Base-by-base conservation (phyloP, 2,113 vertebrate genomes). In the Glareola pratincola region DNA sequence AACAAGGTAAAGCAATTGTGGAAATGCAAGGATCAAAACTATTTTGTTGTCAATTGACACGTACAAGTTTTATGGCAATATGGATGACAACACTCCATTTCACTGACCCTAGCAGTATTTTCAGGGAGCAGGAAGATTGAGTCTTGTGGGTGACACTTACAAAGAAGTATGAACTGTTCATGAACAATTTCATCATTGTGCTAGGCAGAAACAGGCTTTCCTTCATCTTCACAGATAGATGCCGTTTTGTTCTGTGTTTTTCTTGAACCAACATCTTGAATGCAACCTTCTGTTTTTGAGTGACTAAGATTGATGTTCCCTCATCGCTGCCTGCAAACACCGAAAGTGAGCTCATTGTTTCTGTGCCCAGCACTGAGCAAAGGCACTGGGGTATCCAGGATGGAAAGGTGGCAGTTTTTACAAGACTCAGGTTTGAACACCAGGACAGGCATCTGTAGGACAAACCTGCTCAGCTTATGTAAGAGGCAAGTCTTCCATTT, bases 201-300 rank as follows among this genome's bases (percentile, higher is more conserved):
- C 34, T 94, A 51, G 16, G 79, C 91, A 91, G 78, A 88, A 94
- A 83, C 60, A 97, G 43, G 24, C 73, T 89, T 67, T 89, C 72
- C 88, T 97, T 92, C 76, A 78, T 74, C 76, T 88, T 95, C 86
- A 87, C 47, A 69, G 69, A 94, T 45, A 76, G 80, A 94, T 90
- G 91, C 76, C 5, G 6, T 97, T 97, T 96, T 96, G 95, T 96
- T 88, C 81, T n/a, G n/a, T 84, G 92, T 89, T 85, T 93, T 72
- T 92, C 87, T 95, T 86, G 86, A 94, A 90, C 63, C 93, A 92
- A 74, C 79, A 73, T 41, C 80, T 92, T 94, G 84, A 94, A 94
- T 89, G 47, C 32, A 91, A 81, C 86, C 74, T 97, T 95, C 95
- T 96, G 94, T 81, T 96, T 96, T 75, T 79, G 80, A 90, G 34